Conservation (phyloP, 2,888 invertebrate species). For the Lypha dubia region DNA sequence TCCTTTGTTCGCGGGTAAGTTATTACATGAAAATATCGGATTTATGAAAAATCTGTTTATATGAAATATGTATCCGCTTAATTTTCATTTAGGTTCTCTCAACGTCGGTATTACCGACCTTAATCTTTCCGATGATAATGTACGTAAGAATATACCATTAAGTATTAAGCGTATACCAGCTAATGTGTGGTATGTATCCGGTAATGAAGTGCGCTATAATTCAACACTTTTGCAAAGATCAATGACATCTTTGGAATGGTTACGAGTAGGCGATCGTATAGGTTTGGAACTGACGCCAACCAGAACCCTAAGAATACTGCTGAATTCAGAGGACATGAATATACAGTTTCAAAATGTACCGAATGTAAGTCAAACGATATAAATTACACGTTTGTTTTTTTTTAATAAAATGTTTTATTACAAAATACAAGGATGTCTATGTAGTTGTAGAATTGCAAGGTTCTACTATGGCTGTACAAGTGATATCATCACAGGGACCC, state of each 20-base stretch:
- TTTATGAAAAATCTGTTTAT: too few relatives aligned
- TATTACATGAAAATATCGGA: neutral
- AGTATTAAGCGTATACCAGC: constrained; percentile 87
- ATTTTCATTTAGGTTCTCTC: constrained; percentile 85
- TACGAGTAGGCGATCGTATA: constrained; percentile 90
- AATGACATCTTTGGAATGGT: constrained; percentile 89
- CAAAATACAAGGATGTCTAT: constrained; percentile 87
- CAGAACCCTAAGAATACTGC: constrained; percentile 88
- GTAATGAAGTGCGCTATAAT: constrained; percentile 88
- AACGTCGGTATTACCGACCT: constrained; percentile 91
- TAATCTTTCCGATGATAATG: constrained; percentile 86
- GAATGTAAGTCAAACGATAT: constrained; percentile 85
- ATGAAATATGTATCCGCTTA: too few relatives aligned
- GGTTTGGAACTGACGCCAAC: constrained; percentile 90
- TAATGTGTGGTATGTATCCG: constrained; percentile 84
- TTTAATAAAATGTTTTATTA: constrained; percentile 76
- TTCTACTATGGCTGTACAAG: constrained; percentile 89
- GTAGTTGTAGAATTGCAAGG: constrained; percentile 93
- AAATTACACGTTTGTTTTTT: neutral
- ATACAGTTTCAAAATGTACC: constrained; percentile 90
- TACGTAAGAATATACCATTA: constrained; percentile 87
- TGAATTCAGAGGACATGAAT: constrained; percentile 93
- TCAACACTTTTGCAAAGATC: constrained; percentile 87
- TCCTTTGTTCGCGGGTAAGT: constrained; percentile 82
- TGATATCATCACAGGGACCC: constrained; percentile 87